Base-by-base conservation (phyloP, 2,113 vertebrate genomes). In the Platysternon megacephalum region DNA sequence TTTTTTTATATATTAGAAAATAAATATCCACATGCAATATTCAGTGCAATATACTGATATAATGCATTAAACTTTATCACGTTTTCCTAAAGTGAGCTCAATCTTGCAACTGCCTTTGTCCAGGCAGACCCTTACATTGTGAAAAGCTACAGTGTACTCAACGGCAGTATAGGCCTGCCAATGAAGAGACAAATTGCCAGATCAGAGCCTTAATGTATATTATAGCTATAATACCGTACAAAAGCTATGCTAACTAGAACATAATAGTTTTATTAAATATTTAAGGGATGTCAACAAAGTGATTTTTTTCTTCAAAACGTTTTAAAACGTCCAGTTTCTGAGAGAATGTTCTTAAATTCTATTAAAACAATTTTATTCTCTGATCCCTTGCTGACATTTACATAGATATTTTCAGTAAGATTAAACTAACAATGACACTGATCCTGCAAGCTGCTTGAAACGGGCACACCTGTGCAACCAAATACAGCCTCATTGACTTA, bases 151-250 rank as follows among this genome's bases (percentile, higher is more conserved):
- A 80, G 46, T 19, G 11, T 35, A 84, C 5, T 5, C 52, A 13
- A 19, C 24, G 24, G 68, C 32, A 0, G 1, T 21, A 3, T 5
- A 3, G 10, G 17, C 17, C 12, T 8, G 16, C 8, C 26, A 11
- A 22, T 2, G 1, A 52, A 52, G 28, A 89, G 49, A 8, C 0
- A 0, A 48, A 55, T 39, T 5, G 28, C 21, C 76, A 17, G 11
- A 44, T 39, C 8, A 74, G 4, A 65, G 32, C 28, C 39, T 5
- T 17, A 46, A 35, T 4, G 5, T 11, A 22, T 6, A 46, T 29
- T 35, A 74, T 35, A 53, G 22, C 83, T 14, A 2, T 12, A 85
- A 52, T 22, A 21, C 65, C 32, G 10, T 1, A 8, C 2, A 19
- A 10, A 1, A 48, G 19, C n/a, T 2, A 48, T 84, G 74, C 24